Conservation (phyloP, 2,113 vertebrate species). For the Pungitius pungitius region DNA sequence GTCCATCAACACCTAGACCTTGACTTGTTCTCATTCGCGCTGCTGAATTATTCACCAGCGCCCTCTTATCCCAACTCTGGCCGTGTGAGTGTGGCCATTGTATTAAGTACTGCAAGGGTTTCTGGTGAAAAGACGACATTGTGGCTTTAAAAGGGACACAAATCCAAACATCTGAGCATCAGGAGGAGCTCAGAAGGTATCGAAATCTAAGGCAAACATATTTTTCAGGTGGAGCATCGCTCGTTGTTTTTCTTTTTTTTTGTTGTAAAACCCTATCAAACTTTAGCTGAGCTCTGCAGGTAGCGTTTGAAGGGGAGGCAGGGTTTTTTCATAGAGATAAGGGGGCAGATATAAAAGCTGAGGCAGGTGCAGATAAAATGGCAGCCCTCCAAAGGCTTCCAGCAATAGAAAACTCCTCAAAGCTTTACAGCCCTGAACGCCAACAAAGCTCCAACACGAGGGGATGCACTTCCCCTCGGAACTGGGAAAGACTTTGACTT, state of each 20-base stretch:
- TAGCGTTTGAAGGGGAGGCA: slow-evolving; percentile 25
- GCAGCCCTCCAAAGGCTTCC: slow-evolving; percentile 33
- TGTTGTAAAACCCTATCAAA: not conserved
- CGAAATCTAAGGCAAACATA: not conserved
- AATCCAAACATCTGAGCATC: slow-evolving; percentile 6
- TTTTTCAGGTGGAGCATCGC: not conserved
- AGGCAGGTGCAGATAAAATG: slow-evolving; percentile 45
- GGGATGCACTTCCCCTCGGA: slow-evolving; percentile 9
- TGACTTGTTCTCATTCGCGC: slow-evolving; percentile 40
- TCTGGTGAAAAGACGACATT: slow-evolving; percentile 22
- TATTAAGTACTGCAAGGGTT: slow-evolving; percentile 32
- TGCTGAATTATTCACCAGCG: slow-evolving; percentile 54
- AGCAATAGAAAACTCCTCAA: slow-evolving; percentile 29
- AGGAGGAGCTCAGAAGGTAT: not conserved
- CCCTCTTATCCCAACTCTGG: slow-evolving; percentile 29
- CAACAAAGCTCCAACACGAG: slow-evolving; percentile 18
- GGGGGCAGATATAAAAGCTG: slow-evolving; percentile 5
- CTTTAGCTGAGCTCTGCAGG: slow-evolving; percentile 44
- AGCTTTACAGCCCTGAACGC: slow-evolving; percentile 9
- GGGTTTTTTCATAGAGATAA: slow-evolving; percentile 45
- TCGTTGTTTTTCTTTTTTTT: not conserved
- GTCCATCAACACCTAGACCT: slow-evolving; percentile 25
- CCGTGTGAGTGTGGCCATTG: slow-evolving; percentile 30
- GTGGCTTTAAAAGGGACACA: slow-evolving; percentile 5
- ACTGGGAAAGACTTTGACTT: slow-evolving; percentile 1